Conservation (phyloP, 1,140 invertebrate genomes). For the Rhynchophorus ferrugineus region DNA sequence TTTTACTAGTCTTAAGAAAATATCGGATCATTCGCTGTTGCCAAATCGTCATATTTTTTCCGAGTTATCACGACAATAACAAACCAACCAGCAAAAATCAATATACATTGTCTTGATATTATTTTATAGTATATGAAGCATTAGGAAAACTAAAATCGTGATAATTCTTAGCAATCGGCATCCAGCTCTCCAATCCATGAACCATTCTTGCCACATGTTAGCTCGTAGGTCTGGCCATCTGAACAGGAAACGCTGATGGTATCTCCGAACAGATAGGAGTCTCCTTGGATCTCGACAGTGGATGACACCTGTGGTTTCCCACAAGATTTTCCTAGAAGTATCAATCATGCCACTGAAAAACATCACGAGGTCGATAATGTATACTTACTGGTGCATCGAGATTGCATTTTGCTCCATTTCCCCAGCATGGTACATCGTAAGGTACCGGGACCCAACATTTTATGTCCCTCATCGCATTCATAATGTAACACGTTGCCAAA, state of each 20-base stretch:
- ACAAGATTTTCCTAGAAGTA: constrained; percentile 31
- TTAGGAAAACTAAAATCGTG: too few relatives aligned
- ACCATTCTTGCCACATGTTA: constrained; percentile 28
- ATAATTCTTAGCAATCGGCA: not conserved
- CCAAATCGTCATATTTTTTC: too few relatives aligned
- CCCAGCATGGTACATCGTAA: constrained; percentile 45
- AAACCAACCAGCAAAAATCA: too few relatives aligned
- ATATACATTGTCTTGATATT: too few relatives aligned
- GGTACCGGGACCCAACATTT: constrained; percentile 43
- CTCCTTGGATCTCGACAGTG: constrained; percentile 26
- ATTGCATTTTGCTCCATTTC: constrained; percentile 48
- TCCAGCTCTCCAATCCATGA: constrained; percentile 25
- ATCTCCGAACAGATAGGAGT: constrained; percentile 35
- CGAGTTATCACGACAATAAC: too few relatives aligned
- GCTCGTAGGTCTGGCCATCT: constrained; percentile 19
- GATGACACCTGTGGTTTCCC: constrained; percentile 27
- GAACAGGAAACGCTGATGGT: constrained; percentile 28
- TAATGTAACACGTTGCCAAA: constrained; percentile 44
- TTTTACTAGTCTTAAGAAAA: too few relatives aligned
- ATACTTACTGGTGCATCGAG: constrained; percentile 45
- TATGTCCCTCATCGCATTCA: constrained; percentile 44
- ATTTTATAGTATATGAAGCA: too few relatives aligned
- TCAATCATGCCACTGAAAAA: not conserved
- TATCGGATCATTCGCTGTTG: too few relatives aligned
- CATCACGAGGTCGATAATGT: too few relatives aligned